Conservation (phyloP, 2,888 invertebrate species). For the Aphodius sticticus region DNA sequence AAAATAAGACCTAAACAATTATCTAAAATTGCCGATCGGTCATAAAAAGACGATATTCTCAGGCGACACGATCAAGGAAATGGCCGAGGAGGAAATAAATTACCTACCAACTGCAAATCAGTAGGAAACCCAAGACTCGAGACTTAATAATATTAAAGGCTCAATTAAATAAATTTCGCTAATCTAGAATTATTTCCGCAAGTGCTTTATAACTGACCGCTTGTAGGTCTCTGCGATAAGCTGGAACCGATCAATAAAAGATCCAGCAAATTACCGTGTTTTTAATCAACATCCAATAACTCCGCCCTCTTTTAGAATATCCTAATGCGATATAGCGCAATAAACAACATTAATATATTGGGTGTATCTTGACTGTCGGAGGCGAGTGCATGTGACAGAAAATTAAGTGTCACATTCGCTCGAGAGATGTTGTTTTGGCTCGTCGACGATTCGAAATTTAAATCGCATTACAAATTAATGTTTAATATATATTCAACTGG, state of each 20-base stretch:
- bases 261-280: constrained; percentile 18
- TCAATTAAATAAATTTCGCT: constrained; percentile 5
- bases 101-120: background rate
- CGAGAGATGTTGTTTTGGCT: background rate
- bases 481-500: constrained; percentile 26
- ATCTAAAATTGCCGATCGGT: constrained; percentile 4
- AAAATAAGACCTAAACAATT: background rate
- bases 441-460: background rate
- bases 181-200: constrained; percentile 24
- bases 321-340: background rate
- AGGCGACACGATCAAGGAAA: background rate
- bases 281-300: constrained; percentile 15
- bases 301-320: background rate
- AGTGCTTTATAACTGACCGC: constrained; percentile 7
- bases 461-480: constrained; percentile 25
- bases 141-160: background rate
- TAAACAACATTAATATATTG: background rate
- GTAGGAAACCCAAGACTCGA: background rate
- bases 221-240: background rate
- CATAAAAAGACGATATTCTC: background rate
- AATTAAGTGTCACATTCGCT: background rate
- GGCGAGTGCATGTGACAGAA: background rate
- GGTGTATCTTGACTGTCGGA: background rate
- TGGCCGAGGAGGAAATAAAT: background rate
- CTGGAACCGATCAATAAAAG: background rate